Base-by-base conservation (phyloP, 2,113 vertebrate genomes). In the Empidonax alnorum region DNA sequence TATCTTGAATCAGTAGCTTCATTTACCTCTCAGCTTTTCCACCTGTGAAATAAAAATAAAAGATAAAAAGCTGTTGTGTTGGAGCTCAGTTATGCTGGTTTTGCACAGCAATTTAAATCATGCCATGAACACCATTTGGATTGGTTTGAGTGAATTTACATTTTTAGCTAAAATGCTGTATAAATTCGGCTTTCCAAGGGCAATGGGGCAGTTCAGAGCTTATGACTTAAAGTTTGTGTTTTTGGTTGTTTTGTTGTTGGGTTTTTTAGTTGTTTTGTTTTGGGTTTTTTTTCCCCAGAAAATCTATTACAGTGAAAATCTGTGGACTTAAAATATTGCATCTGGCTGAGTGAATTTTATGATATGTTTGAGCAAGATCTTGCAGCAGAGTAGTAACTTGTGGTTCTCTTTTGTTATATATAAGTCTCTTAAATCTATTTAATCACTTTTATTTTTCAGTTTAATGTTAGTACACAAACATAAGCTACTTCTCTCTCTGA, bases 391-490 rank as follows among this genome's bases (percentile, higher is more conserved):
- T 37, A 44, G n/a, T 46, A 62, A 49, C 49, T 83, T 41, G 8
- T 93, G 9, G 14, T 35, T 91, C 44, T 73, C 6, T 72, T 24
- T 52, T 58, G 6, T 78, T 85, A 49, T 28, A 73, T 55, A 30
- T 41, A 69, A 79, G 23, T 10, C 20, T 79, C 24, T 91, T 73
- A 88, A 69, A 91, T 91, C 52, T 72, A 56, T 82, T 86, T 84
- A 72, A 89, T 95, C 12, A 47, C 30, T 78, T 42, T 24, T 65
- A 55, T 82, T 94, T 93, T 95, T 59, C 56, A 85, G 33, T 73
- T 84, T 87, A 89, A 49, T 52, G 50, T 33, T 84, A 44, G 46
- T 69, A 53, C 6, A 14, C 16, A 68, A 72, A 82, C 8, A 33
- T n/a, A 24, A 1, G 0, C 42, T 77, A 12, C 6, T 28, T 41